Evolutionary conservation across 2,888 invertebrate species (phyloP), one percentile per base, ranked within the genome.

Genomic region (Troides helena): DNA sequence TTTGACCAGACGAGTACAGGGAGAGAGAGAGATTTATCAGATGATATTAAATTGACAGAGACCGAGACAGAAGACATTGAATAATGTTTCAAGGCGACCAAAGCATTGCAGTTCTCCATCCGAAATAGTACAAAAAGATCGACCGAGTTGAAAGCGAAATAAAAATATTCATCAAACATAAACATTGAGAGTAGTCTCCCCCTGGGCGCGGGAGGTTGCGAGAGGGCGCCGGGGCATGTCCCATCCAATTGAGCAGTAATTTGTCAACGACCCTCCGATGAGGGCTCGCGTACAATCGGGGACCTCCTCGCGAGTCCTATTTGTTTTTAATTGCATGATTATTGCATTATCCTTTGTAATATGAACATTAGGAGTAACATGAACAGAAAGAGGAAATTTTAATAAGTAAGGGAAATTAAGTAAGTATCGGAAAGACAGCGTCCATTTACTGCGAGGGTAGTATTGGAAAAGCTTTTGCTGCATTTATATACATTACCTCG

Each of bases 121-220:
- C 7, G 10, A 12, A 46, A 12, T 3, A 14, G 46, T 46, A 46
- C 46, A 21, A 60, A 60, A 60, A 60, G 60, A 60, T 25, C 30
- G 36, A 50, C 12, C 50, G 39, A 17, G 30, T 64, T 25, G 50
- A 64, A 30, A 30, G 30, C 30, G 30, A 30, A 78, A 79, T 79
- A 79, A 83, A 83, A 85, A 84, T 84, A 82, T 43, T 57, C 8
- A 56, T 61, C 61, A 53, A 62, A 67, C 62, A 57, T 62, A 67
- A 67, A 62, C 62, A 67, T 1, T 14, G 30, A 36, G 56, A 36
- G 4, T 36, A 56, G 17, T 39, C 64, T 18, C 30, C 53, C 62
- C 25, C n/a, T 25, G 21, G 21, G 21, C 21, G 21, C 65, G 61
- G 65, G 66, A 18, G 18, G 53, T 12, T 6, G 4, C 50, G 61